phyloP scores from a whole-genome alignment of 2,113 vertebrate genomes.

The Prietella phreatophila region DNA sequence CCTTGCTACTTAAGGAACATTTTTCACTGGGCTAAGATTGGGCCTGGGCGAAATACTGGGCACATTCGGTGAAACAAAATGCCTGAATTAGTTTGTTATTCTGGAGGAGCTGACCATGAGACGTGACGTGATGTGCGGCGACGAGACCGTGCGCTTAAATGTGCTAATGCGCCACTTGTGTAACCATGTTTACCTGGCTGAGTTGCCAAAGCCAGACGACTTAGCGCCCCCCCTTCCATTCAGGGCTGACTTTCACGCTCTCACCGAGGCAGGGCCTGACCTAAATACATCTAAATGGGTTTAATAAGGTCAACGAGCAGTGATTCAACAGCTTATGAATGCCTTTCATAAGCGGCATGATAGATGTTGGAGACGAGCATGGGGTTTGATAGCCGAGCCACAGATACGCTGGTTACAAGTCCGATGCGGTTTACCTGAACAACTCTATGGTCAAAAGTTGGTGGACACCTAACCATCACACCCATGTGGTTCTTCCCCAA shows the following conservation, averaged over 20 bases:
- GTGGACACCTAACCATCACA: not conserved
- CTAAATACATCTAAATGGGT: slow-evolving; percentile 67
- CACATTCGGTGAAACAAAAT: not conserved
- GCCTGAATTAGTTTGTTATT: not conserved
- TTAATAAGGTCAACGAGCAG: slow-evolving; percentile 43
- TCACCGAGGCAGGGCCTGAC: slow-evolving; percentile 68
- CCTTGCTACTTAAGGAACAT: not conserved
- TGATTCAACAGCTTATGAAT: slow-evolving; percentile 47
- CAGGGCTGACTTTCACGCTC: slow-evolving; percentile 69
- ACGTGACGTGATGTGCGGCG: not conserved
- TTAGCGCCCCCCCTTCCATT: slow-evolving; percentile 69
- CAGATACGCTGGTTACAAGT: not conserved
- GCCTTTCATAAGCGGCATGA: slow-evolving; percentile 23
- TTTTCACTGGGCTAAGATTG: not conserved
- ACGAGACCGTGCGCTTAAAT: not conserved
- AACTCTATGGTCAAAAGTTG: not conserved
- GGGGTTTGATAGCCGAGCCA: not conserved
- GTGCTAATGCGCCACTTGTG: slow-evolving; percentile 58
- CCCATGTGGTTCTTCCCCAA: not conserved
- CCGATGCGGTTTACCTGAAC: not conserved
- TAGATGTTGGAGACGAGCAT: not conserved
- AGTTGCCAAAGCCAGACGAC: slow-evolving; percentile 60
- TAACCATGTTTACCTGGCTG: slow-evolving; percentile 66
- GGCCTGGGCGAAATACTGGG: not conserved
- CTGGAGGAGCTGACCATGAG: slow-evolving; percentile 11